Evolutionary conservation across 2,888 invertebrate genomes (phyloP).

Genomic region (Mechanitis messenoides): DNA sequence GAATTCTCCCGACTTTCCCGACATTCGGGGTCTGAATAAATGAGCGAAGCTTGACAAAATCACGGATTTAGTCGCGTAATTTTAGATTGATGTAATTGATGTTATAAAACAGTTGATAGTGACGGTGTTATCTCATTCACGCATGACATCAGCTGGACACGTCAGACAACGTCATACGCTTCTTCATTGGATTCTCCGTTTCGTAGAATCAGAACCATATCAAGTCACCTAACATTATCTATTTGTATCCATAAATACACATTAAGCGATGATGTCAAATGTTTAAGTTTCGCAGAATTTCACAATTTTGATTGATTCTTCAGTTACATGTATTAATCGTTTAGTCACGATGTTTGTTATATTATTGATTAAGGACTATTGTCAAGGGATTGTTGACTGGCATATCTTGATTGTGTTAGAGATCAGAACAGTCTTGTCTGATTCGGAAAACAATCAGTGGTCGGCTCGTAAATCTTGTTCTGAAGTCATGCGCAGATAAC

Average conservation of each 20-base stretch:
- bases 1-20: too few species aligned
- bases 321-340: conserved; percentile 14
- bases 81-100: background rate
- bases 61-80: too few species aligned
- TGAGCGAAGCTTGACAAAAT: too few species aligned
- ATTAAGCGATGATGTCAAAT: conserved; percentile 23
- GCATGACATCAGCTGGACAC: conserved; percentile 65
- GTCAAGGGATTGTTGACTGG: conserved; percentile 34
- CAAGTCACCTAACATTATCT: conserved; percentile 49
- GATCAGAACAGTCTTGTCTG: conserved; percentile 32
- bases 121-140: conserved; percentile 32
- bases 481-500: conserved; percentile 41
- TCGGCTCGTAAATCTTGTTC: conserved; percentile 49
- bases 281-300: conserved; percentile 12
- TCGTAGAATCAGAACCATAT: conserved; percentile 54
- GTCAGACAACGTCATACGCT: conserved; percentile 63
- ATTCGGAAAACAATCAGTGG: conserved; percentile 58
- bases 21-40: too few species aligned
- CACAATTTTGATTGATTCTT: conserved; percentile 23
- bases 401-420: conserved; percentile 42
- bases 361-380: conserved; percentile 33
- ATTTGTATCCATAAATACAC: conserved; percentile 34
- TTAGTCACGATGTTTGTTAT: conserved; percentile 20
- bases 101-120: conserved; percentile 20
- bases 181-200: conserved; percentile 45